These are phyloP conservation scores for Intellagama lesueurii DNA, from an alignment of 2,797 vertebrate genomes.

Conservation along the genomic window DNA sequence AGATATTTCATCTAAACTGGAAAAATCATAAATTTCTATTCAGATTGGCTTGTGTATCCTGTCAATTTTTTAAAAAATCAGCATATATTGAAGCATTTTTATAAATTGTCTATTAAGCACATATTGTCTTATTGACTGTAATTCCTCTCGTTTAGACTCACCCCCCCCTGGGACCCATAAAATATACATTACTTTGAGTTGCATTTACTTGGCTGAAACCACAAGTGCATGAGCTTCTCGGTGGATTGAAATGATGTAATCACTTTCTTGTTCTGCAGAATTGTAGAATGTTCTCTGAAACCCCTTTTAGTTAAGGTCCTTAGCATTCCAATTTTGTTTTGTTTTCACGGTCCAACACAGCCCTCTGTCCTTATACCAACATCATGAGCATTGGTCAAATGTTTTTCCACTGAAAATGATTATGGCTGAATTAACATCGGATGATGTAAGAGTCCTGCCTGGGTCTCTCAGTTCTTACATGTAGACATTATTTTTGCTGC, in stretches of 20 bases:
- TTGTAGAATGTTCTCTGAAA: conserved; percentile 36
- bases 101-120: not conserved
- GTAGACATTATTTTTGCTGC: not conserved
- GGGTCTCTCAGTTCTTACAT: not conserved
- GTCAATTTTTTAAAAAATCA: not conserved
- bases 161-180: not conserved
- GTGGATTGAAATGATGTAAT: not conserved
- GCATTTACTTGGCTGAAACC: not conserved
- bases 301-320: conserved; percentile 53
- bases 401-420: not conserved
- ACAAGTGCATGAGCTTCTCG: not conserved
- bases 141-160: not conserved
- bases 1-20: not conserved
- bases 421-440: not conserved
- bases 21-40: not conserved
- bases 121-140: not conserved
- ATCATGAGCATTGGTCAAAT: not conserved
- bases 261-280: not conserved
- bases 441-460: not conserved
- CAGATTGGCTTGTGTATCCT: too few relatives aligned
- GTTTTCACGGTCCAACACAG: too few relatives aligned
- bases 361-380: too few relatives aligned
- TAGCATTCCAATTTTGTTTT: conserved; percentile 41
- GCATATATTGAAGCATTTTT: accelerated
- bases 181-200: not conserved